These are phyloP conservation scores for Sterrhoptilus dennistouni DNA, from an alignment of 2,113 vertebrate species.

Conservation along the genomic window DNA sequence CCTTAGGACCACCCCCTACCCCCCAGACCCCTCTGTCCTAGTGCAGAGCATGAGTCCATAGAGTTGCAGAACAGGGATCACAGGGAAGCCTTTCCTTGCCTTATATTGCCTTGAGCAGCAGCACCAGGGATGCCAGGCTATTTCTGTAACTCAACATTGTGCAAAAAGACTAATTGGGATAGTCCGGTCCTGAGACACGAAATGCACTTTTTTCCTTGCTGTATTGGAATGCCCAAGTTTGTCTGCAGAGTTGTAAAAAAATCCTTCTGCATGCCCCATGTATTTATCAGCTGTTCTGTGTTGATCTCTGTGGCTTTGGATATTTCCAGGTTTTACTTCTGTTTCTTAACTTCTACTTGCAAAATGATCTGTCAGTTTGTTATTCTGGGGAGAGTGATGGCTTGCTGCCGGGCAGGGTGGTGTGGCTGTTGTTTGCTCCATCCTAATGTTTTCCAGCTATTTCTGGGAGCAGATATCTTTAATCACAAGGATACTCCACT, in stretches of 20 bases:
- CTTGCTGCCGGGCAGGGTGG: neutral
- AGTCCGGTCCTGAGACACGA: neutral
- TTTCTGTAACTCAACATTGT: neutral
- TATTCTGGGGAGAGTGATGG: neutral
- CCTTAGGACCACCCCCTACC: too few relatives aligned
- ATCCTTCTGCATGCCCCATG: neutral
- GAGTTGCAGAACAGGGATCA: neutral
- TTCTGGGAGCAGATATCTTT: neutral
- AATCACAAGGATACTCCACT: neutral
- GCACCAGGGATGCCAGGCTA: neutral
- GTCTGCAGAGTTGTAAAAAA: neutral
- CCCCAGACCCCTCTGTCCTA: neutral
- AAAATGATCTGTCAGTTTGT: neutral
- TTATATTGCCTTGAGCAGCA: neutral
- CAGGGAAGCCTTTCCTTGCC: neutral
- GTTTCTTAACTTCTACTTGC: neutral
- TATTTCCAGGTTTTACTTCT: neutral
- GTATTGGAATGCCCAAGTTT: neutral
- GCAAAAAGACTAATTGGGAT: neutral
- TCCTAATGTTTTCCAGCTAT: neutral
- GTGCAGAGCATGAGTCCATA: fast-evolving
- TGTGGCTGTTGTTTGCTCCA: neutral
- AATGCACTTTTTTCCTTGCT: neutral
- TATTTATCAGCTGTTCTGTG: neutral
- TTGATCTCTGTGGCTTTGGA: neutral